Conservation (phyloP, 2,888 invertebrate species). For the Eupithecia inturbata region DNA sequence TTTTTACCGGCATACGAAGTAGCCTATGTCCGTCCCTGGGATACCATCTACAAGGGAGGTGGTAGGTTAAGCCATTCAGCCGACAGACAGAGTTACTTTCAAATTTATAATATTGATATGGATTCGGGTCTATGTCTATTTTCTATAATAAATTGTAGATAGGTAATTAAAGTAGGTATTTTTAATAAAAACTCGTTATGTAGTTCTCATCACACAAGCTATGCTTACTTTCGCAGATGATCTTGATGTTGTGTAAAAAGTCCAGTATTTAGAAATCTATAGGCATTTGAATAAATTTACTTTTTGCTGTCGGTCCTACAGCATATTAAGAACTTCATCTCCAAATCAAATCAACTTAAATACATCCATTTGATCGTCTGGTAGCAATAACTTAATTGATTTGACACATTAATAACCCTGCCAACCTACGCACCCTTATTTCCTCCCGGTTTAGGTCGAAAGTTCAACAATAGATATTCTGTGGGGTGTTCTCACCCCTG, state of each 20-base stretch:
- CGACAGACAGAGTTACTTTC: no score
- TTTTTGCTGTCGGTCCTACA: background rate
- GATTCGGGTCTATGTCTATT: no score
- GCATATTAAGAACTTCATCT: slow-evolving; percentile 16
- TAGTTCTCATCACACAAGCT: no score
- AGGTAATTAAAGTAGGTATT: no score
- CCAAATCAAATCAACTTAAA: slow-evolving; percentile 44
- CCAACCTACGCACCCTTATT: slow-evolving; percentile 22
- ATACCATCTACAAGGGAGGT: no score
- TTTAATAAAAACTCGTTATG: no score
- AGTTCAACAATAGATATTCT: slow-evolving; percentile 13
- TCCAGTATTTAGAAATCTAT: background rate
- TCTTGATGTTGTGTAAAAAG: background rate
- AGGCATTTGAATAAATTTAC: background rate
- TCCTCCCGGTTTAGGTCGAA: slow-evolving; percentile 2
- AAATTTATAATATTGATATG: no score
- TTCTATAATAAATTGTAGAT: no score
- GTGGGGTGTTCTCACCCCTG: slow-evolving; percentile 45
- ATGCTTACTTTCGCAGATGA: no score
- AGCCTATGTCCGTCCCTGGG: no score
- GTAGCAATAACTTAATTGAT: slow-evolving; percentile 78
- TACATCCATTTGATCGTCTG: slow-evolving; percentile 48
- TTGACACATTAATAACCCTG: slow-evolving; percentile 61
- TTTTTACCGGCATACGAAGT: no score
- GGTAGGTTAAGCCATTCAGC: no score